Base-by-base conservation (phyloP, 2,113 vertebrate species). In the Psittacara wagleri region DNA sequence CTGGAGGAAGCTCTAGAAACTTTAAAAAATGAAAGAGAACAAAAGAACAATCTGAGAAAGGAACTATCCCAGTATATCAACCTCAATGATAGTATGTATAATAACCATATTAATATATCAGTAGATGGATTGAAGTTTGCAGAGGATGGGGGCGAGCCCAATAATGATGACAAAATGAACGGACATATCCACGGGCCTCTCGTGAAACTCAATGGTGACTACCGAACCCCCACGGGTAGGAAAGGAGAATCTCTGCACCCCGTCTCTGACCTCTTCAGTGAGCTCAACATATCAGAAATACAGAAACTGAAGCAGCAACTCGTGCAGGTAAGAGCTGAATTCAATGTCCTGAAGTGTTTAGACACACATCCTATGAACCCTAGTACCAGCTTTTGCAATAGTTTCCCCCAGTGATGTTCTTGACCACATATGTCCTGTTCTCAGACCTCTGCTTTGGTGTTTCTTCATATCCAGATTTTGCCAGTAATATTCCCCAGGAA, bases 231-330 rank as follows among this genome's bases (percentile, higher is more conserved):
- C 17, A 63, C 98, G 0, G 92, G 98, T 35, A 97, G 99, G 86
- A 99, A 99, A 94, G 99, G 98, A 73, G 99, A 99, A 62, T 97
- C 98, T 37, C 97, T 99, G 70, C 98, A 98, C 75, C 99, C 99
- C 0, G 99, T 99, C 72, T 99, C 99, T 1, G 99, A 99, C 96
- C 98, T 99, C 90, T 99, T 99, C 98, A 99, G 99, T 76, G 99
- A 99, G 95, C 98, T 99, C 90, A 99, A 99, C 97, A 98, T 99
- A 97, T 99, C 99, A 6, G 99, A 99, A 98, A 99, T 99, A 96
- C 99, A 99, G 98, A 99, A 99, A 86, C 96, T 99, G 76, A 99
- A 99, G 91, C 99, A 99, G 97, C 99, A 99, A 69, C 99, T 99
- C 31, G 97, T 99, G 96, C 99, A 99, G 99, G 99, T 99, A 96